A percentile compares a stretch with the other conserved stretches of the same genome.
phyloP scores from a whole-genome alignment of 2,797 vertebrate genomes.

The Brachyrhaphis roseni region DNA sequence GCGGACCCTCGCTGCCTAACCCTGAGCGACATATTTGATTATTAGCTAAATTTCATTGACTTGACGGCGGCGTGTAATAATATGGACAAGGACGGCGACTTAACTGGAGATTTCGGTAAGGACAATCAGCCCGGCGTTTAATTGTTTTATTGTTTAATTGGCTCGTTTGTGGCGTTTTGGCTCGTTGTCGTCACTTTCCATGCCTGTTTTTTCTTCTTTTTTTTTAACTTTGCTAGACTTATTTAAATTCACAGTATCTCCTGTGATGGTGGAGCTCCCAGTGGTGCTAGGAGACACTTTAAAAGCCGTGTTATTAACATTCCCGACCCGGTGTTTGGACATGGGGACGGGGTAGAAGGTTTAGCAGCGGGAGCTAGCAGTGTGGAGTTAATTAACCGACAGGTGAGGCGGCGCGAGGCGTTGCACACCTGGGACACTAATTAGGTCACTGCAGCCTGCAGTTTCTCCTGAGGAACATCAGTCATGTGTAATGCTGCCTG shows the following conservation, averaged over 20 bases:
- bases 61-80: slow-evolving; percentile 33
- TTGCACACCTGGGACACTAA: slow-evolving; percentile 66
- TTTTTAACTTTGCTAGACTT: slow-evolving; percentile 39
- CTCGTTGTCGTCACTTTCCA: no score
- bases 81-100: slow-evolving; percentile 71
- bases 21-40: slow-evolving; percentile 60
- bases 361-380: slow-evolving; percentile 62
- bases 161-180: slow-evolving; percentile 9
- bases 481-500: slow-evolving; percentile 14
- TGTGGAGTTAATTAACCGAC: slow-evolving; percentile 61
- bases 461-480: slow-evolving; percentile 37
- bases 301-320: slow-evolving; percentile 63
- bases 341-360: slow-evolving; percentile 38
- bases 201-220: background rate
- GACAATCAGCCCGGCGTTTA: slow-evolving; percentile 20
- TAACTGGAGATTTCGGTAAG: slow-evolving; percentile 75
- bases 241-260: slow-evolving; percentile 8
- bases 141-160: slow-evolving; percentile 61
- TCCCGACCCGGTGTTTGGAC: slow-evolving; percentile 51
- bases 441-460: slow-evolving; percentile 47
- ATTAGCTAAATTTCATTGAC: slow-evolving; percentile 62
- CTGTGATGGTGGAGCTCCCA: slow-evolving; percentile 22
- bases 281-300: slow-evolving; percentile 8
- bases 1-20: slow-evolving; percentile 11
- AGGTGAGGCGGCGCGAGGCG: slow-evolving; percentile 59